Conservation (phyloP, 2,113 vertebrate species). For the Phaetusa simplex region DNA sequence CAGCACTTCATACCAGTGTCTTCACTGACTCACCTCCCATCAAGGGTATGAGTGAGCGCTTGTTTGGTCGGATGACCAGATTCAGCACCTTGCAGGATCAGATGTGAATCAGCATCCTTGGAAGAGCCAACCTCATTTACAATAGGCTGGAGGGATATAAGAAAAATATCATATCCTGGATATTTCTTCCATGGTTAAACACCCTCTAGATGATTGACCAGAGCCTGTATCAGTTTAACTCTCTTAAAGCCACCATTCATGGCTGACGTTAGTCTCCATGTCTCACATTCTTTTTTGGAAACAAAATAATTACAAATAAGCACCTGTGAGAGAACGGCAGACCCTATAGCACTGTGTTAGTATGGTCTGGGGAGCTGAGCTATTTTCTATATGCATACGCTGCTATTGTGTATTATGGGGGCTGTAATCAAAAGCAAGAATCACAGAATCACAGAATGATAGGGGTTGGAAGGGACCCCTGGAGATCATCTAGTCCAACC, state of each 20-base stretch:
- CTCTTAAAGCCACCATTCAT: neutral
- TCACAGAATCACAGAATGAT: no score
- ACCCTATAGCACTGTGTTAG: neutral
- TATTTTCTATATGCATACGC: neutral
- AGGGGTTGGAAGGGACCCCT: no score
- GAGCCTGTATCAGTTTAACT: neutral
- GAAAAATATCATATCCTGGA: neutral
- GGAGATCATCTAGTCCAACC: no score
- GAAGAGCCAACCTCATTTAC: neutral
- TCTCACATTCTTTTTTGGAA: neutral
- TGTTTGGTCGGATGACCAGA: neutral
- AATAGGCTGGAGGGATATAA: neutral
- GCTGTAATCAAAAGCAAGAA: neutral
- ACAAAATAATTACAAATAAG: neutral
- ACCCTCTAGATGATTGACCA: neutral
- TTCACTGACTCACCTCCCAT: neutral
- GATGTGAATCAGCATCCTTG: neutral
- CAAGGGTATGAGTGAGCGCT: rapidly evolving
- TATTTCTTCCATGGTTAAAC: neutral
- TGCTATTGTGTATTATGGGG: neutral
- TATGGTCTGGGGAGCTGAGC: neutral
- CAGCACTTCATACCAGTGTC: neutral
- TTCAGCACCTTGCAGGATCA: neutral
- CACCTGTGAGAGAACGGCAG: neutral
- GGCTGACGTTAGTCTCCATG: neutral